A percentile compares a stretch with the other conserved stretches of the same genome.
phyloP scores from a whole-genome alignment of 1,140 invertebrate genomes.

The Drosophila pseudoananassae region DNA sequence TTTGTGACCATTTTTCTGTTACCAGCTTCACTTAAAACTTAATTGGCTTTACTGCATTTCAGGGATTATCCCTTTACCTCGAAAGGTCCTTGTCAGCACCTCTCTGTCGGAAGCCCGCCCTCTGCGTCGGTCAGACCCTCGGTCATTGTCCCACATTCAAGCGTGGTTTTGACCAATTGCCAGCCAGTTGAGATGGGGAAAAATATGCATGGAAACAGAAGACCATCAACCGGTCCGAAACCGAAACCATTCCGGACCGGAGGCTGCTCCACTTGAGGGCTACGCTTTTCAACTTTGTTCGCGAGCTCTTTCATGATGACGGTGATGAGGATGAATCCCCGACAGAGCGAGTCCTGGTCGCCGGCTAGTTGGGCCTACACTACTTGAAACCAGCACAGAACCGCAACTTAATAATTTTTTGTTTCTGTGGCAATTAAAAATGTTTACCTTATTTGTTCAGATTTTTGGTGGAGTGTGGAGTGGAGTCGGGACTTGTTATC shows the following conservation, averaged over 20 bases:
- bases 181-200: not conserved
- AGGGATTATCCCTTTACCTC: conserved; percentile 15
- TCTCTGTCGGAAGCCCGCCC: conserved; percentile 1
- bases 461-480: conserved; percentile 2
- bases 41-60: conserved; percentile 19
- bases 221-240: conserved; percentile 28
- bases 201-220: conserved; percentile 8
- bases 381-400: conserved; percentile 49
- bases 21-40: not conserved
- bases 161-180: conserved; percentile 5
- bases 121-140: conserved; percentile 19
- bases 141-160: conserved; percentile 47
- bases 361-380: conserved; percentile 26
- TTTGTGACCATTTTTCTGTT: not conserved
- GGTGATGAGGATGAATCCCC: conserved; percentile 36
- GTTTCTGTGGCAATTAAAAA: conserved; percentile 79
- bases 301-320: conserved; percentile 40
- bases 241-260: conserved; percentile 41
- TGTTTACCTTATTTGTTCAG: conserved; percentile 75
- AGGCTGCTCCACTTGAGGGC: conserved; percentile 45
- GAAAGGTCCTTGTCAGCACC: conserved; percentile 29
- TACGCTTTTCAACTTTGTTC: conserved; percentile 56
- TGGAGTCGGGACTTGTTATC: conserved; percentile 9
- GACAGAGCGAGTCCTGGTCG: conserved; percentile 14
- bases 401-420: conserved; percentile 77